Base-by-base conservation (phyloP, 2,113 vertebrate species). In the Egretta garzetta region DNA sequence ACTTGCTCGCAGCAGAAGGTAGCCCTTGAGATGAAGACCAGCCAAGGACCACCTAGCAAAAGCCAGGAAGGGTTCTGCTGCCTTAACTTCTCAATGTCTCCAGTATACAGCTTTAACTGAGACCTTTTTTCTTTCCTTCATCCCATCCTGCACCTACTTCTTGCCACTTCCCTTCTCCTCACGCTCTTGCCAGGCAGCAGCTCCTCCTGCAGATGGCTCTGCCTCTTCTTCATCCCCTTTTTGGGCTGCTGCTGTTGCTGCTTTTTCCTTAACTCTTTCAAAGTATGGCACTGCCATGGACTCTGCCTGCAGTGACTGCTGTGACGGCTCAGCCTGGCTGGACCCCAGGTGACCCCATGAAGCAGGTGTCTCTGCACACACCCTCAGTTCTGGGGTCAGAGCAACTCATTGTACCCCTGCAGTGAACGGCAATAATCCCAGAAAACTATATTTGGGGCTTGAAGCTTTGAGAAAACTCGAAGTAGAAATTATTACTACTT, bases 191-290 rank as follows among this genome's bases (percentile, higher is more conserved):
- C 79, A 73, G 58, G 66, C 79, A 79, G 64, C 91, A 79, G 52
- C 70, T 90, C 79, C 41, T 50, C 11, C 88, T 88, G 70, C 81
- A 82, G 92, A 74, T 85, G 56, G 35, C 68, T 59, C 80, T 88
- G 71, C 35, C 55, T 35, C 71, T 82, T 79, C 4, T 4, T 35
- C 6, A 2, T 9, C 20, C 26, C 15, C 58, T 35, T 14, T 52
- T 56, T 0, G 5, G 16, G 12, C 4, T 22, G 39, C 88, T 80
- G 62, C 32, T 47, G 6, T 18, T 53, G 23, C 60, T 62, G 55
- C 15, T 52, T 35, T 70, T 58, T 17, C 37, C 66, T 72, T 1
- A 1, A 27, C 43, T 59, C 56, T 28, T 59, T 17, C 75, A 32
- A 11, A 50, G 58, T 6, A 24, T 0, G 1, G 18, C 1, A 5